Evolutionary conservation across 1,140 invertebrate species (phyloP), one percentile per base, ranked within the genome.

Genomic region (Drosophila nannoptera): DNA sequence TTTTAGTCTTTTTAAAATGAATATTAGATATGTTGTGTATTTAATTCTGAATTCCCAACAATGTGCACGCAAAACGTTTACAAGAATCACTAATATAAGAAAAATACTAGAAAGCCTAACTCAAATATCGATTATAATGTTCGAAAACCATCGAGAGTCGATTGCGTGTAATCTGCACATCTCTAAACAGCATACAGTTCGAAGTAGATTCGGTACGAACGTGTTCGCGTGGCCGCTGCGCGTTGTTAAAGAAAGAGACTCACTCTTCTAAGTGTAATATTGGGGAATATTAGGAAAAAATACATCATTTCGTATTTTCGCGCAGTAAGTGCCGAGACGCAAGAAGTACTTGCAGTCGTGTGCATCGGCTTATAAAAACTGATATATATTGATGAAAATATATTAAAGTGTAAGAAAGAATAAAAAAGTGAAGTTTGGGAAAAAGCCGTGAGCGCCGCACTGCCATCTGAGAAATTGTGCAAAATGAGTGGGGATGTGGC

Each of bases 401-500:
- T 58, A 65, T 58, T 66, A 59, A 62, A 65, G 48, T 43, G 22
- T 52, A 66, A 31, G 43, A 22, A 32, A 74, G 35, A 45, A 32
- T 31, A 63, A 70, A 63, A 33, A 66, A 71, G 69, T 67, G 64
- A 71, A 71, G 65, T 68, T 73, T 43, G 40, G 58, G 60, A 76
- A 76, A 82, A 67, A 78, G 70, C 73, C 76, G 81, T 73, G 64
- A 75, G 61, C 64, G 69, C 55, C 71, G 71, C 66, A 74, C 66
- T 78, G 75, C 65, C 60, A 67, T 65, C 43, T 46, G 45, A 64
- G 43, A 77, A 83, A 76, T 73, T 73, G 65, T 83, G 73, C 70
- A 84, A 87, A 82, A 82, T 88, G 86, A 86, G 86, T 77, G 86
- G 78, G 73, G 86, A 88, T 82, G 86, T 86, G 72, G 86, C 78